These are phyloP conservation scores for Agrochola lychnidis DNA, from an alignment of 2,888 invertebrate species.

Conservation along the genomic window DNA sequence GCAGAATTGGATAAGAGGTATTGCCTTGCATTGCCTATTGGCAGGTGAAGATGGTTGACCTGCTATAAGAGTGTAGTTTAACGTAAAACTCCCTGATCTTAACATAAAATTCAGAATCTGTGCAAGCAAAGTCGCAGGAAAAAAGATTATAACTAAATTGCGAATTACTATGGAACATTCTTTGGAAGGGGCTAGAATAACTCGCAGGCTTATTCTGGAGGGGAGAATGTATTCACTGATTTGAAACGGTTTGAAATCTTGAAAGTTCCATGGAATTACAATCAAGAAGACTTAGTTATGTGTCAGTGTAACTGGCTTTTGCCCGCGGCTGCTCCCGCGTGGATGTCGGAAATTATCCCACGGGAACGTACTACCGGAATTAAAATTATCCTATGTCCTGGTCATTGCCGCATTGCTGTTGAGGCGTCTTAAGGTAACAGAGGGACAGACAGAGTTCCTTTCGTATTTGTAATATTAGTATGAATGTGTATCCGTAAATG, in stretches of 20 bases:
- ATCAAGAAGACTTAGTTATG: not conserved
- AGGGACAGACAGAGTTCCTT: too few species aligned
- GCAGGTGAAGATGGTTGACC: not conserved
- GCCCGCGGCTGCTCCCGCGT: too few species aligned
- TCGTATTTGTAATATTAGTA: too few species aligned
- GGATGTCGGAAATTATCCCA: too few species aligned
- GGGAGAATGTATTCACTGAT: not conserved
- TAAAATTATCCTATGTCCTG: too few species aligned
- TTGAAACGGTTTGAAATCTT: not conserved
- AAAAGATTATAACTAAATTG: conserved; percentile 62
- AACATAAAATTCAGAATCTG: conserved; percentile 12
- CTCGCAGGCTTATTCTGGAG: conserved; percentile 74
- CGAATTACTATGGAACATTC: conserved; percentile 76
- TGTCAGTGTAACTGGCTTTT: too few species aligned
- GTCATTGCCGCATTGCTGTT: too few species aligned
- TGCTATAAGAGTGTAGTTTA: not conserved
- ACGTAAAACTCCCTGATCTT: not conserved
- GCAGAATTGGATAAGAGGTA: too few species aligned
- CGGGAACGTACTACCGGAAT: too few species aligned
- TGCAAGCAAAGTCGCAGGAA: conserved; percentile 40
- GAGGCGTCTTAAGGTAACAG: too few species aligned
- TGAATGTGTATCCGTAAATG: too few species aligned
- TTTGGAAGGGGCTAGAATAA: conserved; percentile 74
- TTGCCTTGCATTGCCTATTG: too few species aligned
- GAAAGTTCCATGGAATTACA: not conserved